Conservation (phyloP, 2,113 vertebrate species). For the Xiphophorus hellerii region DNA sequence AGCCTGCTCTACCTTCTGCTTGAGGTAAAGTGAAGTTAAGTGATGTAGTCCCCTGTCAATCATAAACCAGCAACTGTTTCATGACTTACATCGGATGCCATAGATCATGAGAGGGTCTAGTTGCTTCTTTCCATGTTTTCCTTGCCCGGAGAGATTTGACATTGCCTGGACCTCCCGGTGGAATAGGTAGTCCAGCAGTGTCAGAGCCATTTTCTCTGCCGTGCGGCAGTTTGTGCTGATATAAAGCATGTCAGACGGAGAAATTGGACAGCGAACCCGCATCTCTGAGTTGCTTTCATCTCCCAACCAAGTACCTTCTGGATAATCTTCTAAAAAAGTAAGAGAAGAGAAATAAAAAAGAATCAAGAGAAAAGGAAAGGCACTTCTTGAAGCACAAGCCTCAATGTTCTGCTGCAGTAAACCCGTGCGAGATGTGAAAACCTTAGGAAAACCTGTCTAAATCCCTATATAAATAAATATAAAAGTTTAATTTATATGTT, state of each 20-base stretch:
- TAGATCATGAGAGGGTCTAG: slow-evolving; percentile 99
- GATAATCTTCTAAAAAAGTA: slow-evolving; percentile 86
- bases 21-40: neutral
- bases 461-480: neutral
- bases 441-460: neutral
- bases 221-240: slow-evolving; percentile 97
- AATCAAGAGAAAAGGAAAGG: neutral
- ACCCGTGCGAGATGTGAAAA: neutral
- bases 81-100: slow-evolving; percentile 93
- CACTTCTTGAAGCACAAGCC: slow-evolving; percentile 3
- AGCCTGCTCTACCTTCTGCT: neutral
- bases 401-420: neutral
- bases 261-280: slow-evolving; percentile 94
- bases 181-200: slow-evolving; percentile 95
- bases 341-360: neutral
- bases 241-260: slow-evolving; percentile 93
- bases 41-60: slow-evolving; percentile 6
- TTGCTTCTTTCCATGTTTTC: slow-evolving; percentile 98
- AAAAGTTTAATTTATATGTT: neutral
- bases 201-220: slow-evolving; percentile 97
- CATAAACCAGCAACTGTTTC: slow-evolving; percentile 1
- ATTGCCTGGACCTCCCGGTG: slow-evolving; percentile 97
- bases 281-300: slow-evolving; percentile 96
- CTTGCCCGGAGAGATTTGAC: slow-evolving; percentile 97
- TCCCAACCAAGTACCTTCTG: slow-evolving; percentile 93